Conservation (phyloP, 2,888 invertebrate genomes). For the Trachelus stipa region DNA sequence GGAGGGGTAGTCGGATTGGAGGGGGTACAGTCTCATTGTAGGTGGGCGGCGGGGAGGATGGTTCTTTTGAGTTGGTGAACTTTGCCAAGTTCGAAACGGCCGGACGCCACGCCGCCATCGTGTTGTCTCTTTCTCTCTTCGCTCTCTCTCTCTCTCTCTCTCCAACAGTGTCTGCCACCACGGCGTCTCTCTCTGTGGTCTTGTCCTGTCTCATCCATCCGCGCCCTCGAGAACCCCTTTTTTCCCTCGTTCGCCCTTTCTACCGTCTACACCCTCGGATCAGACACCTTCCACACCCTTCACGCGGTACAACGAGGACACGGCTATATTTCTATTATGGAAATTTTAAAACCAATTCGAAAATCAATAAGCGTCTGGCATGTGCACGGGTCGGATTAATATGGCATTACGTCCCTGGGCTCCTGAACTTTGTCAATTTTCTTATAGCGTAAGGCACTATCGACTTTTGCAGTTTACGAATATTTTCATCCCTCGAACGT, state of each 20-base stretch:
- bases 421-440: neutral
- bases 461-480: neutral
- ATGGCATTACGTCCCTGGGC: neutral
- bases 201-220: constrained; percentile 20
- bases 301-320: constrained; percentile 14
- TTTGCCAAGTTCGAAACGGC: constrained; percentile 60
- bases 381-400: neutral
- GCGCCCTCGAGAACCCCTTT: constrained; percentile 24
- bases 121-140: constrained; percentile 32
- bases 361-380: constrained; percentile 59
- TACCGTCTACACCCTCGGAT: constrained; percentile 13
- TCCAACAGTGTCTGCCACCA: constrained; percentile 15
- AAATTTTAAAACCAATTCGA: constrained; percentile 66
- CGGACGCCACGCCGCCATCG: constrained; percentile 44
- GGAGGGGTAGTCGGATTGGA: neutral
- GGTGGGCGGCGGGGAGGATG: constrained; percentile 24
- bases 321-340: constrained; percentile 54
- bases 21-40: neutral
- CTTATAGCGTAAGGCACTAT: neutral
- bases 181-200: constrained; percentile 32
- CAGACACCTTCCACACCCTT: constrained; percentile 21
- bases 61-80: constrained; percentile 60
- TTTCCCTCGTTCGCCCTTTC: constrained; percentile 14
- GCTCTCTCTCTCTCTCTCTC: constrained; percentile 8
- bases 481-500: neutral